These are phyloP conservation scores for Lepisosteus oculatus DNA, from an alignment of 2,113 vertebrate genomes.

Conservation along the genomic window DNA sequence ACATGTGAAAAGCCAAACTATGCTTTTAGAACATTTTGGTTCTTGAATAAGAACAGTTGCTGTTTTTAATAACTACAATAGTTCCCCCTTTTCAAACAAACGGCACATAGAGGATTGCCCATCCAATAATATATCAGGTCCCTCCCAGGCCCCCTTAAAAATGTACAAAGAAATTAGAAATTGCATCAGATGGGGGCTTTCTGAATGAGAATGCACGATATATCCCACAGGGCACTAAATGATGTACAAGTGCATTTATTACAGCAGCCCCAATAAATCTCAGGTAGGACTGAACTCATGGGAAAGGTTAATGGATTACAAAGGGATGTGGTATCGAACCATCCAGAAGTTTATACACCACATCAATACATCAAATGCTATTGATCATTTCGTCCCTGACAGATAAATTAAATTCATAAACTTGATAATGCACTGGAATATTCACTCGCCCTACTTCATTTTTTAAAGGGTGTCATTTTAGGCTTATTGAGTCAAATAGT, in stretches of 20 bases:
- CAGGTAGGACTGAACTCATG: constrained; percentile 72
- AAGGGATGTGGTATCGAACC: constrained; percentile 75
- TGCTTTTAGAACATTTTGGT: neutral
- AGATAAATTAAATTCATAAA: constrained; percentile 73
- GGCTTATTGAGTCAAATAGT: constrained; percentile 35
- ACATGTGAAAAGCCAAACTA: constrained; percentile 38
- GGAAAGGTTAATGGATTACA: constrained; percentile 81
- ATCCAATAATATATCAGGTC: neutral
- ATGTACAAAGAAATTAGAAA: constrained; percentile 43
- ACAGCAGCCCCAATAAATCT: constrained; percentile 74
- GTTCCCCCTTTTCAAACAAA: no score
- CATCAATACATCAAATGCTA: constrained; percentile 73
- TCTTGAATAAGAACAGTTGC: neutral
- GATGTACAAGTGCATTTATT: constrained; percentile 78
- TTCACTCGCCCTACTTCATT: constrained; percentile 42
- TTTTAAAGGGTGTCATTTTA: constrained; percentile 34
- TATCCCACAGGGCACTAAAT: constrained; percentile 70
- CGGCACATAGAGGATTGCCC: no score
- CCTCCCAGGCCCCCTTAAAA: constrained; percentile 23
- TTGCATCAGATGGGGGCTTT: constrained; percentile 47
- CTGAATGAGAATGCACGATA: constrained; percentile 55
- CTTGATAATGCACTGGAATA: constrained; percentile 61
- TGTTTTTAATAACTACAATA: no score
- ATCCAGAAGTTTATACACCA: constrained; percentile 73
- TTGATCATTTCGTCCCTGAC: constrained; percentile 68